Conservation (phyloP, 2,797 vertebrate genomes). For the Mallotus villosus region DNA sequence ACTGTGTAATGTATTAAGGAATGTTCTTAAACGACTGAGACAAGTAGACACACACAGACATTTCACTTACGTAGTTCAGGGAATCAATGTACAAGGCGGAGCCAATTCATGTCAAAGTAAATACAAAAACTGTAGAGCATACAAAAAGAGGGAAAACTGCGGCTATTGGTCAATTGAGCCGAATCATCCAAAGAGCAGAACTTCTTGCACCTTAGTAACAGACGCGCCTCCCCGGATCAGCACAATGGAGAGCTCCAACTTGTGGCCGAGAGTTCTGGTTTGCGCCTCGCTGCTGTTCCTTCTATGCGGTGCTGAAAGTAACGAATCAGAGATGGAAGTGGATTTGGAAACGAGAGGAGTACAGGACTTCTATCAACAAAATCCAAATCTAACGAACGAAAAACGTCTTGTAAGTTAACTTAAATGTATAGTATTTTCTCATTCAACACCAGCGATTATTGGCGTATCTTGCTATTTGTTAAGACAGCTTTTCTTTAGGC, state of each 20-base stretch:
- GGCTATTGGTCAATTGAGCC: constrained; percentile 21
- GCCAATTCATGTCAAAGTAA: constrained; percentile 32
- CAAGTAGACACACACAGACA: constrained; percentile 31
- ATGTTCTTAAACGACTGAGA: background rate
- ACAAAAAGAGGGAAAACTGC: constrained; percentile 45
- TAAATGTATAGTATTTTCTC: background rate
- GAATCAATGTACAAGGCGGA: constrained; percentile 50
- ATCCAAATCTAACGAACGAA: constrained; percentile 68
- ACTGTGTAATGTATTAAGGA: background rate
- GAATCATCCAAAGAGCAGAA: constrained; percentile 18
- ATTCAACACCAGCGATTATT: background rate
- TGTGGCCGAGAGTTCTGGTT: constrained; percentile 64
- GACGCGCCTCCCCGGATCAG: constrained; percentile 32
- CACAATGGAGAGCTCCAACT: constrained; percentile 65
- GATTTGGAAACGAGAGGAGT: constrained; percentile 70
- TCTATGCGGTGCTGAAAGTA: constrained; percentile 50
- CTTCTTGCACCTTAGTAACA: constrained; percentile 24
- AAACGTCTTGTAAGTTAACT: constrained; percentile 68
- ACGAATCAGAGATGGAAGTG: constrained; percentile 55
- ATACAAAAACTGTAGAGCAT: constrained; percentile 26
- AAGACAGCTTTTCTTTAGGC: too few species aligned
- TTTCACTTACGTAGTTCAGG: constrained; percentile 49
- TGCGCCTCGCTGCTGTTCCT: constrained; percentile 65
- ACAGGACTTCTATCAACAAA: constrained; percentile 68
- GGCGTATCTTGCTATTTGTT: too few species aligned